A percentile compares a stretch with the other conserved stretches of the same genome.
Evolutionary conservation across 2,113 vertebrate species (phyloP).

Genomic region (Procavia capensis): DNA sequence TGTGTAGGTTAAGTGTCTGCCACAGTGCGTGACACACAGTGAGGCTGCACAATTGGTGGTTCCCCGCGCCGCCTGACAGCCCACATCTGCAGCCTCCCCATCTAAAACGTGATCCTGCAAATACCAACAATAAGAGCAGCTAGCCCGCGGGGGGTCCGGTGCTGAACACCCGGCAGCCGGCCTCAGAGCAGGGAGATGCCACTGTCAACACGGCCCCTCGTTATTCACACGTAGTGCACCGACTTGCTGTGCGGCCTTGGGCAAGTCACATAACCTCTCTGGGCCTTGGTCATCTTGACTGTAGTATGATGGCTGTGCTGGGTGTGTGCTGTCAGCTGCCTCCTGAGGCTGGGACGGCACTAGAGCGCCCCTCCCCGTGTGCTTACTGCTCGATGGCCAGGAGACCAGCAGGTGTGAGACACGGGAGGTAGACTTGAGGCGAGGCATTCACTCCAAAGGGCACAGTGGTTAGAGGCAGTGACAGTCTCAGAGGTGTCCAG

Average conservation of each 20-base stretch:
- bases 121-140: neutral
- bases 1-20: no score
- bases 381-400: neutral
- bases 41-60: neutral
- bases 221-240: neutral
- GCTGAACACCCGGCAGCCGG: neutral
- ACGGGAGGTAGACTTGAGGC: neutral
- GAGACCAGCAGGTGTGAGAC: fast-evolving
- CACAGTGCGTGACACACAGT: neutral
- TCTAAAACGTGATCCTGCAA: neutral
- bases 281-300: neutral
- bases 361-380: neutral
- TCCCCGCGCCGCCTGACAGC: neutral
- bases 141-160: neutral
- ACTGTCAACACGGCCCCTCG: no score
- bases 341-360: neutral
- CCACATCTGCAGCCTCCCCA: neutral
- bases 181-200: neutral
- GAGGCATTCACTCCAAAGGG: neutral
- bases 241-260: neutral
- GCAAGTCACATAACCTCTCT: neutral
- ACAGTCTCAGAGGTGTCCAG: neutral
- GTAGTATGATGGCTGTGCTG: neutral
- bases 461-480: neutral
- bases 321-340: neutral